These are phyloP conservation scores for Drosophila neotestacea DNA, from an alignment of 2,888 invertebrate genomes.

Conservation along the genomic window DNA sequence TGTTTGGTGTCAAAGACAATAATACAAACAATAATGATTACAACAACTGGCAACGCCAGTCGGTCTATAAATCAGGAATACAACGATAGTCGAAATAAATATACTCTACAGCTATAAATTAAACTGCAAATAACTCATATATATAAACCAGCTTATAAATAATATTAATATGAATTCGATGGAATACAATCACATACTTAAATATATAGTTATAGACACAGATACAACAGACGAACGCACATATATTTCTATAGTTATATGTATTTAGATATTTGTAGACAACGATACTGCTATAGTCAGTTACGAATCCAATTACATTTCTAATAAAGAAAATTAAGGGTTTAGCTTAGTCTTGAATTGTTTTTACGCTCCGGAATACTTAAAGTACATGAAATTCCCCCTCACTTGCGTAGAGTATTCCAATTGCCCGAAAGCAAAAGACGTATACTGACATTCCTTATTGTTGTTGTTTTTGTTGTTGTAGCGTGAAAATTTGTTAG, in stretches of 20 bases:
- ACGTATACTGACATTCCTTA: conserved; percentile 26
- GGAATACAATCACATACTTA: too few relatives aligned
- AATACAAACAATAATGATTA: conserved; percentile 40
- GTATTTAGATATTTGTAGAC: too few relatives aligned
- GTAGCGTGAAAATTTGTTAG: conserved; percentile 56
- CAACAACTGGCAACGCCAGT: conserved; percentile 26
- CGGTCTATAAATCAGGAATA: conserved; percentile 38
- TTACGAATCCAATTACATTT: not conserved
- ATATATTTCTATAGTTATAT: not conserved
- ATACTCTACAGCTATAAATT: conserved; percentile 37
- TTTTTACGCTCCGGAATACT: not conserved
- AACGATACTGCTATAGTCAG: not conserved
- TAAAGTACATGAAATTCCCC: not conserved
- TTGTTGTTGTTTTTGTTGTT: conserved; percentile 17
- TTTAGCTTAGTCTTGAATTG: not conserved
- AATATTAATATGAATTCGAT: too few relatives aligned
- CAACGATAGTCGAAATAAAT: conserved; percentile 13
- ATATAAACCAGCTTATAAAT: too few relatives aligned
- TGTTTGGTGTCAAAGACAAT: conserved; percentile 67
- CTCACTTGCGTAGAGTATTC: conserved; percentile 7
- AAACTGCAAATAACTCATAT: not conserved
- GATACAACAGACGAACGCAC: not conserved
- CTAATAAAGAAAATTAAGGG: not conserved
- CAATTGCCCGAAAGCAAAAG: conserved; percentile 42
- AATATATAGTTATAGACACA: not conserved